Conservation (phyloP, 2,888 invertebrate genomes). For the Trichogramma dendrolimi region DNA sequence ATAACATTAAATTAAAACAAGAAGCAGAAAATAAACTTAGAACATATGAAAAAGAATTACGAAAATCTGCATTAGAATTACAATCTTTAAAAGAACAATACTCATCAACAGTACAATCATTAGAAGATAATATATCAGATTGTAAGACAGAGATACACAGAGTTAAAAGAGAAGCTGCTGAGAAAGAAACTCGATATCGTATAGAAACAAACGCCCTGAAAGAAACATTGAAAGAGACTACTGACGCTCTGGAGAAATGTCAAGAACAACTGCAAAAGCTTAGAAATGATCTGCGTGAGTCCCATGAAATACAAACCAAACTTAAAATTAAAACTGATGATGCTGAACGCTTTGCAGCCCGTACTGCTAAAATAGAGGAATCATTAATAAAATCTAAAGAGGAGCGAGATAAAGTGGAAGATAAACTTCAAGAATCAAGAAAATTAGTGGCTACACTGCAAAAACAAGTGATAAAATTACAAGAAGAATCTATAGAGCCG, state of each 20-base stretch:
- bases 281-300: slow-evolving; percentile 37
- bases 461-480: slow-evolving; percentile 37
- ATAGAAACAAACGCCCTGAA: slow-evolving; percentile 40
- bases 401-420: slow-evolving; percentile 40
- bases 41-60: slow-evolving; percentile 38
- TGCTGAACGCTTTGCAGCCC: slow-evolving; percentile 32
- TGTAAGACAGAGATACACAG: slow-evolving; percentile 38
- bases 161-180: slow-evolving; percentile 37
- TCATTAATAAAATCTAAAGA: slow-evolving; percentile 37
- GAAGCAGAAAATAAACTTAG: slow-evolving; percentile 35
- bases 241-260: slow-evolving; percentile 41
- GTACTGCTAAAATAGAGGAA: slow-evolving; percentile 31
- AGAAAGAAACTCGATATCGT: slow-evolving; percentile 39
- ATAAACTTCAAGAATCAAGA: slow-evolving; percentile 38
- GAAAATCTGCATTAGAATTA: slow-evolving; percentile 35
- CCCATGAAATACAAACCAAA: slow-evolving; percentile 32
- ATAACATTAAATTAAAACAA: slow-evolving; percentile 30
- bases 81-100: slow-evolving; percentile 37
- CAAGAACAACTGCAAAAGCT: slow-evolving; percentile 41
- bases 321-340: slow-evolving; percentile 36
- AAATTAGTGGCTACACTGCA: slow-evolving; percentile 38
- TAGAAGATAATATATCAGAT: slow-evolving; percentile 40
- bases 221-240: slow-evolving; percentile 39
- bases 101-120: slow-evolving; percentile 32
- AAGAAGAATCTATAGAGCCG: slow-evolving; percentile 44